Evolutionary conservation across 2,113 vertebrate genomes (phyloP).

Genomic region (Galeopterus variegatus): DNA sequence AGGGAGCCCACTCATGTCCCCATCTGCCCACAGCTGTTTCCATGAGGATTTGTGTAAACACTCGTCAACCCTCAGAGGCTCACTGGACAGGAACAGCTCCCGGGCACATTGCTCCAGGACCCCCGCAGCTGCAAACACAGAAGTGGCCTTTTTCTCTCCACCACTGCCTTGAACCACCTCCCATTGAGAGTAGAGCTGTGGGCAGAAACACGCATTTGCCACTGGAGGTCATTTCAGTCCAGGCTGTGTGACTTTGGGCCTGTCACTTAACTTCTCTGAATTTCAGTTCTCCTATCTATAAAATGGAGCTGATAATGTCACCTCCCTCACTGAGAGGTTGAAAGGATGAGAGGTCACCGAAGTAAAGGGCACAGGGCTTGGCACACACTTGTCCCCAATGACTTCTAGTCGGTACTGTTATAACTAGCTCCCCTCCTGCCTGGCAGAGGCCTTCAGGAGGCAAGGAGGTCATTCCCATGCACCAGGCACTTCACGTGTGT

Average conservation of each 20-base stretch:
- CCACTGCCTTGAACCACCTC: not conserved
- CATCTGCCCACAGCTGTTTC: not conserved
- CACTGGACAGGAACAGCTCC: too few species aligned
- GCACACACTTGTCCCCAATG: too few species aligned
- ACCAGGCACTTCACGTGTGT: too few species aligned
- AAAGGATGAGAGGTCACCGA: too few species aligned
- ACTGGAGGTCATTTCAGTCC: not conserved
- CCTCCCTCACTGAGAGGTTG: not conserved
- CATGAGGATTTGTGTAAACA: too few species aligned
- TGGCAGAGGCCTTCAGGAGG: not conserved
- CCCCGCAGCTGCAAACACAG: not conserved
- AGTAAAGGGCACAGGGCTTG: not conserved
- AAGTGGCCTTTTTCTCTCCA: not conserved
- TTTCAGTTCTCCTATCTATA: not conserved
- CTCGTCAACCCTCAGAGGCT: too few species aligned
- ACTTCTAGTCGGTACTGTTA: accelerated
- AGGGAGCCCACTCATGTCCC: not conserved
- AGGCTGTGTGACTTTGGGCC: too few species aligned
- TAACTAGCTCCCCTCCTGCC: not conserved
- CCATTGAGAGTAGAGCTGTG: too few species aligned
- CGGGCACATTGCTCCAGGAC: too few species aligned
- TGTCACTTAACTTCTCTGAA: not conserved
- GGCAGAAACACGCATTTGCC: too few species aligned
- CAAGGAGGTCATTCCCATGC: not conserved
- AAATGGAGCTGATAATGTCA: too few species aligned